Percentiles rank a stretch among this genome's conserved stretches.
Conservation (phyloP, 2,888 invertebrate species). For the Actias luna region DNA sequence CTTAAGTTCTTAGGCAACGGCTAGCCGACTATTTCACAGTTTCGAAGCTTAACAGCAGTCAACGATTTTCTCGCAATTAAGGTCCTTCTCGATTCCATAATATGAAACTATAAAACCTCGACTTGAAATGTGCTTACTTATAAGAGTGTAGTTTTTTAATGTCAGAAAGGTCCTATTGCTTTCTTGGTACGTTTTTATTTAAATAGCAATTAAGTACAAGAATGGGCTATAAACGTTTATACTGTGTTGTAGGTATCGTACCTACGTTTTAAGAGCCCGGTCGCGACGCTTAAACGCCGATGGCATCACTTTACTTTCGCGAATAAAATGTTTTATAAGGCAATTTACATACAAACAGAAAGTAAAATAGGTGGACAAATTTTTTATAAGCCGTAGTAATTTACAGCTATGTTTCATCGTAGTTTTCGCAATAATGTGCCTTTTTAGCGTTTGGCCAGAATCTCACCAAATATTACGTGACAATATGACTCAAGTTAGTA, state of each 20-base stretch:
- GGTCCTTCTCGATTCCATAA: constrained; percentile 38
- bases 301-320: constrained; percentile 60
- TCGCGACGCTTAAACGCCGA: constrained; percentile 46
- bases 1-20: constrained; percentile 49
- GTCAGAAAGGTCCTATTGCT: constrained; percentile 58
- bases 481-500: too few relatives aligned
- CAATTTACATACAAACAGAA: constrained; percentile 12
- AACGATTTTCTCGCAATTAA: constrained; percentile 29
- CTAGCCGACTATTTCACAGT: constrained; percentile 32
- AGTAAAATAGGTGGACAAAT: not conserved
- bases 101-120: constrained; percentile 44
- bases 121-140: constrained; percentile 54
- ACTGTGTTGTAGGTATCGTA: constrained; percentile 53
- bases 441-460: too few relatives aligned
- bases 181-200: constrained; percentile 77
- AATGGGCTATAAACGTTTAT: constrained; percentile 78
- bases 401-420: not conserved
- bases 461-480: too few relatives aligned
- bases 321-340: constrained; percentile 40
- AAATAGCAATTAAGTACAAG: constrained; percentile 78
- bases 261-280: constrained; percentile 61
- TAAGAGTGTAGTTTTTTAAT: constrained; percentile 51
- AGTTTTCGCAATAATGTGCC: not conserved
- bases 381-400: not conserved
- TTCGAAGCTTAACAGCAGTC: constrained; percentile 25